Base-by-base conservation (phyloP, 2,888 invertebrate species). In the Plagodis pulveraria region DNA sequence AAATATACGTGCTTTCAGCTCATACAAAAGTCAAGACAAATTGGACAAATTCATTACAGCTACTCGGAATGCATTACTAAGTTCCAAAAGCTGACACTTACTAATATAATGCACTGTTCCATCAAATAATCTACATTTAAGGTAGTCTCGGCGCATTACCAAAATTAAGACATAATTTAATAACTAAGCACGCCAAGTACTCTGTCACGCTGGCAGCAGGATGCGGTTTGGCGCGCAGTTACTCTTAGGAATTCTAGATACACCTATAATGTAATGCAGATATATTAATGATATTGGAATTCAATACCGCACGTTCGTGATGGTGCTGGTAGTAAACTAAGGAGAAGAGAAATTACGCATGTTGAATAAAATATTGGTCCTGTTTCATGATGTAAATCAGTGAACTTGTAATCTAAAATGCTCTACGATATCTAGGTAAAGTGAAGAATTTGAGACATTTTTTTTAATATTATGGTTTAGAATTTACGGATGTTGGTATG, bases 141-240 rank as follows among this genome's bases (percentile, higher is more conserved):
- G 44, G 49, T 49, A 50, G 52, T 49, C 43, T 43, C 44, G 9
- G 40, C 45, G 43, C 60, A 61, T 56, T 61, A 61, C 52, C 56
- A 12, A 53, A 56, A 61, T 61, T 61, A 61, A 56, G 56, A 45
- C 45, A 52, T 61, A 61, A 61, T 61, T 61, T 61, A 61, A 56
- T 56, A 61, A 56, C 56, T 49, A 56, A 52, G 41, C 56, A 45
- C 49, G 52, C 56, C 45, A 56, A 61, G 60, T 49, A 52, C 45
- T 52, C n/a, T 49, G 52, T 36, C 52, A 42, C 48, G 43, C 42
- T 36, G 49, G n/a, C 12, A 38, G 43, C n/a, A 42, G 35, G 49
- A 49, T 42, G 49, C 12, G 54, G 50, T 56, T 48, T 54, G 47
- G 47, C 54, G 54, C 48, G 41, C 45, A 50, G 42, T 42, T 22